Evolutionary conservation across 2,113 vertebrate genomes (phyloP).

Genomic region (Theristicus caerulescens): DNA sequence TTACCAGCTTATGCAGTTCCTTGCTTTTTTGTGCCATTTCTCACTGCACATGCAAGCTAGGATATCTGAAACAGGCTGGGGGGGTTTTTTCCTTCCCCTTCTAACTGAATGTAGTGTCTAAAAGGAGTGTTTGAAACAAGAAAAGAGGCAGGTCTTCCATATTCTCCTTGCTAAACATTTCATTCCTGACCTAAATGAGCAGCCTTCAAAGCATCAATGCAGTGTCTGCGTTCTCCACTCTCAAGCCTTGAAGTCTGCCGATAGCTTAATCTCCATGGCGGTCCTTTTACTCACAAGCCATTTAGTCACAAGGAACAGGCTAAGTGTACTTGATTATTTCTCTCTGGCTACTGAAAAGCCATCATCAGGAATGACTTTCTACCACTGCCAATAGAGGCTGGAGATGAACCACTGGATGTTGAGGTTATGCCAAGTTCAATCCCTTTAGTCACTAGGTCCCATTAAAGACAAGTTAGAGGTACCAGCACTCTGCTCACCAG

Average conservation of each 20-base stretch:
- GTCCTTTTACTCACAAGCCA: background rate
- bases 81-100: rapidly evolving
- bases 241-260: background rate
- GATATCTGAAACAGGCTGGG: background rate
- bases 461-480: background rate
- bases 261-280: background rate
- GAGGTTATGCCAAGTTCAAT: background rate
- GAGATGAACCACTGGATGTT: background rate
- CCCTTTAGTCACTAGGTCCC: background rate
- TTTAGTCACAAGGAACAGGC: background rate
- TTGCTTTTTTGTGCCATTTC: background rate
- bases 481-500: background rate
- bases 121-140: background rate
- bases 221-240: background rate
- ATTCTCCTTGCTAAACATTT: background rate
- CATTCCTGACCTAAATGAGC: background rate
- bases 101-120: background rate
- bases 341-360: background rate
- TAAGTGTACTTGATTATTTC: background rate
- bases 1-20: background rate
- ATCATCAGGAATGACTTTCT: background rate
- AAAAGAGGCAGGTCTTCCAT: background rate
- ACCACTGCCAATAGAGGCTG: background rate
- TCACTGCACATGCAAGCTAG: background rate
- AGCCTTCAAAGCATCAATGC: background rate